Conservation (phyloP, 1,140 invertebrate species). For the Drosophila teissieri region DNA sequence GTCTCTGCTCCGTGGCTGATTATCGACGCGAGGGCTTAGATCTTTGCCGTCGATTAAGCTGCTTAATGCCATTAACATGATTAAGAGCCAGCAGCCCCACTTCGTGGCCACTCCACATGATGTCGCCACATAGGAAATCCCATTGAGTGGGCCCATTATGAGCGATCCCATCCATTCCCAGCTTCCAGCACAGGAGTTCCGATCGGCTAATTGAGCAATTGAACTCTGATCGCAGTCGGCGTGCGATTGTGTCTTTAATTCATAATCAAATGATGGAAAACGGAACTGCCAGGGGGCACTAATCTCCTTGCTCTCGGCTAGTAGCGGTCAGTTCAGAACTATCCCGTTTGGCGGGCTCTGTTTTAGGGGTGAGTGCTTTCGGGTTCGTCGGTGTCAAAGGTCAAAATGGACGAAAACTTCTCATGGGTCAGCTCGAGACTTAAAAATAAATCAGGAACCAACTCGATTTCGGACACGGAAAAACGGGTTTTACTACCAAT, state of each 20-base stretch:
- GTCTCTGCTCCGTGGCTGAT: conserved; percentile 60
- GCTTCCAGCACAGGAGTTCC: conserved; percentile 54
- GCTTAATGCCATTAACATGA: conserved; percentile 82
- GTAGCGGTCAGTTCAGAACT: conserved; percentile 12
- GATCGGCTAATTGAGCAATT: conserved; percentile 73
- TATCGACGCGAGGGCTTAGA: conserved; percentile 77
- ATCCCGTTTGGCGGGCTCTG: conserved; percentile 61
- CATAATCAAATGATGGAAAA: conserved; percentile 49
- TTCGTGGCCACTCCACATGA: conserved; percentile 21
- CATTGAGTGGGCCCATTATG: conserved; percentile 28
- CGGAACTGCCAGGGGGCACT: conserved; percentile 8
- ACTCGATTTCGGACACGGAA: conserved; percentile 48
- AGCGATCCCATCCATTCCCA: conserved; percentile 59
- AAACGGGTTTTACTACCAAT: conserved; percentile 67
- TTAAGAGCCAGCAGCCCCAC: conserved; percentile 55
- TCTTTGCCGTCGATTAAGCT: conserved; percentile 80
- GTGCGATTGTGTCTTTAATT: conserved; percentile 49
- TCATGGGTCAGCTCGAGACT: conserved; percentile 66
- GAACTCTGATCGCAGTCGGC: conserved; percentile 68
- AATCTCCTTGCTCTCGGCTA: conserved; percentile 3
- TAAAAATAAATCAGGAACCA: conserved; percentile 23
- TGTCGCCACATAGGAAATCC: conserved; percentile 19
- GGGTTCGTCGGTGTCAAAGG: conserved; percentile 69
- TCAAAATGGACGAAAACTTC: conserved; percentile 80
- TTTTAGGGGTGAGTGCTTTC: conserved; percentile 59